Base-by-base conservation (phyloP, 2,113 vertebrate species). In the Chaenocephalus aceratus region DNA sequence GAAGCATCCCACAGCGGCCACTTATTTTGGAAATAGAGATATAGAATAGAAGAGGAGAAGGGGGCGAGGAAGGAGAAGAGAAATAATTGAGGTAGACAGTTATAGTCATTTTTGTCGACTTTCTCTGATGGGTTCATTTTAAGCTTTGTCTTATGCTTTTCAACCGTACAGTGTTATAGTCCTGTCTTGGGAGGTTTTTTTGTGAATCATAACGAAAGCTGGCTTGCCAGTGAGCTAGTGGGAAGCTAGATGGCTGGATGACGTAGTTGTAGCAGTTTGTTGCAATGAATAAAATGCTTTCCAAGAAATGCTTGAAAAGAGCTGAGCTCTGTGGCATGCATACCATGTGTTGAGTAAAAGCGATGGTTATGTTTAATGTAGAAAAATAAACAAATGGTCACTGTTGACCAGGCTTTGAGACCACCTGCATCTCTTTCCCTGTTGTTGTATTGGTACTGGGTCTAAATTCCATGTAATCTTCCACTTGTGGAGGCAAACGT, bases 381-480 rank as follows among this genome's bases (percentile, higher is more conserved):
- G 69, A 82, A 49, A 46, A 78, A 80, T 75, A 79, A 86, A 86
- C 87, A 91, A 86, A 85, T 65, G 73, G 75, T 91, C 64, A 56
- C 34, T 70, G 57, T 52, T 76, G 75, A 77, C 86, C 87, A 90
- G 76, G 82, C 85, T 92, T 66, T 68, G 49, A 77, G 72, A 66
- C 57, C 80, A 84, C 79, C 77, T 77, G 77, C 23, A 64, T 74
- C 77, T 57, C 69, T 48, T 51, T 67, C 57, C 52, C 58, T 83
- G 64, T 65, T 77, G 53, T 58, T 62, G 16, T 53, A 75, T 82
- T n/a, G 30, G 18, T 49, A 66, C 26, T 67, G 2, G 83, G 16
- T 80, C 5, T n/a, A n/a, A 64, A 52, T 54, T 44, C 14, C 58
- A 41, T 72, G 71, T 46, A 41, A 9, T 62, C 61, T 5, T 53